Base-by-base conservation (phyloP, 2,113 vertebrate genomes). In the Salvator merianae region DNA sequence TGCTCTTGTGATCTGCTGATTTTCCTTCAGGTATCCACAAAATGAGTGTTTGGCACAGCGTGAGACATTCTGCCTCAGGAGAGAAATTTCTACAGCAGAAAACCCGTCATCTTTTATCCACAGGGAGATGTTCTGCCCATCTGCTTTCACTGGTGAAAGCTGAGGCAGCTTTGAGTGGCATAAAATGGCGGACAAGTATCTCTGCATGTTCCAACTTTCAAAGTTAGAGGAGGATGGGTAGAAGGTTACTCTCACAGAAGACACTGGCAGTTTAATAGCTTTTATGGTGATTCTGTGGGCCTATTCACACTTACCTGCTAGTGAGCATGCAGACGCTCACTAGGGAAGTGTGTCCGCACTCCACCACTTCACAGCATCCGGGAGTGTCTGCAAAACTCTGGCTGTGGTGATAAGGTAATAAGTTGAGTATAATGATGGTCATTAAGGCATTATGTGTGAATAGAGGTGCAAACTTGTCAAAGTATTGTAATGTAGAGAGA, bases 61-160 rank as follows among this genome's bases (percentile, higher is more conserved):
- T 59, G 69, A 85, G 83, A 83, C 73, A n/a, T 22, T 4, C 0
- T 34, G 13, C 7, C 65, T 85, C 88, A 86, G 7, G 53, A 79
- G 88, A 85, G 84, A 63, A 32, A 32, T 7, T 74, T 2, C 34
- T 83, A 30, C 30, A 40, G 73, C 77, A 84, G 87, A 40, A 91
- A 90, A 65, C 40, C 36, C 38, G 73, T 89, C 74, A 47, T 82
- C 5, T 88, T 88, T 63, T 38, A 12, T 72, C 76, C 79, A 68
- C 3, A 13, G 80, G 79, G 74, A 84, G 85, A 34, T 79, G 40
- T 36, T 90, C 73, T 91, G 75, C 40, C 74, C 53, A 34, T 7
- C 30, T 8, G 85, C 73, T 80, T 74, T 86, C 85, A 59, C 20
- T 85, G 81, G 68, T 84, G 80, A 77, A 65, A 80, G 43, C 59